Conservation (phyloP, 23 tunicate species). For the Aplidium turbinatum region DNA sequence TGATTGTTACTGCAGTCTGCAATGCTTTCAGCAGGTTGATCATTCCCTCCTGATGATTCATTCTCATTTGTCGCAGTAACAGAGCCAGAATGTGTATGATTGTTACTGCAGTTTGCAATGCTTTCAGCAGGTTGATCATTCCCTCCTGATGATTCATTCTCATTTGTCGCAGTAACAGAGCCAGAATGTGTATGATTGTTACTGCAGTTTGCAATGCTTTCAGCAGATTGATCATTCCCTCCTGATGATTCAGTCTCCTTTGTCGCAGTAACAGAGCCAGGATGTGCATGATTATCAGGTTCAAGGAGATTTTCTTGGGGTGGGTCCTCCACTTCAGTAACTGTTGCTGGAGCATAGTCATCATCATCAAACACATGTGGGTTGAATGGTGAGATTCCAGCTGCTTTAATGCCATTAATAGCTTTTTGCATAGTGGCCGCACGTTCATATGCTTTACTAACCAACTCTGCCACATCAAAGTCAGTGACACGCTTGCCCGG, state of each 20-base stretch:
- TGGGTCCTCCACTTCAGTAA: conserved; percentile 20
- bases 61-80: background rate
- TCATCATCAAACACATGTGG: conserved; percentile 14
- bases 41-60: background rate
- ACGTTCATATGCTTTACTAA: conserved; percentile 1
- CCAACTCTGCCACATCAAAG: conserved; percentile 7
- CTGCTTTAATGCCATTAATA: conserved; percentile 4
- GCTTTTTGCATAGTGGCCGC: conserved; percentile 30
- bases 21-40: conserved; percentile 5
- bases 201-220: too few relatives aligned
- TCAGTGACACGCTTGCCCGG: conserved; percentile 12
- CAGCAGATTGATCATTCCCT: too few relatives aligned
- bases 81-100: background rate
- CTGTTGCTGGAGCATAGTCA: conserved; percentile 20
- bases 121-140: too few relatives aligned
- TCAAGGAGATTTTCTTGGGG: background rate
- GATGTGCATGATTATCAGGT: too few relatives aligned
- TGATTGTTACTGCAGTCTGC: background rate
- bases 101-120: too few relatives aligned
- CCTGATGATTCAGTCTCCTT: too few relatives aligned
- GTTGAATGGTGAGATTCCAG: conserved; percentile 23
- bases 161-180: too few relatives aligned
- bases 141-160: too few relatives aligned
- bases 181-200: too few relatives aligned
- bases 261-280: too few relatives aligned